Conservation (phyloP, 2,797 vertebrate species). For the Peromyscus eremicus region DNA sequence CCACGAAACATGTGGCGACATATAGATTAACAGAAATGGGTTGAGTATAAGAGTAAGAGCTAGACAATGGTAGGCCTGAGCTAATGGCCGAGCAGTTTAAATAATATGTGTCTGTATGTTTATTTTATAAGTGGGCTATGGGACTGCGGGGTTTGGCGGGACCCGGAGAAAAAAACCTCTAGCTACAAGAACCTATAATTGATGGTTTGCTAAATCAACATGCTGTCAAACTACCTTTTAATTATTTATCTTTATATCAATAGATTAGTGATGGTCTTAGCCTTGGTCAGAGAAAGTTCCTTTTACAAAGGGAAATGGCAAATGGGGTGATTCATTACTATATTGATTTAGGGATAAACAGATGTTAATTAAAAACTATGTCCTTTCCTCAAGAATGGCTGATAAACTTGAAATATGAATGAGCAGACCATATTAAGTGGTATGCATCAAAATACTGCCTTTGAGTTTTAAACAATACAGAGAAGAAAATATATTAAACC, state of each 20-base stretch:
- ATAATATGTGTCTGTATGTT: too few relatives aligned
- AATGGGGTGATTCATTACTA: not conserved
- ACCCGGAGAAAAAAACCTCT: too few relatives aligned
- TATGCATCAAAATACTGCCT: not conserved
- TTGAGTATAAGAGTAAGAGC: too few relatives aligned
- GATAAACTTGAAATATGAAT: not conserved
- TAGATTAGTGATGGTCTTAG: not conserved
- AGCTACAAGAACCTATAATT: not conserved
- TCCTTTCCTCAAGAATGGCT: not conserved
- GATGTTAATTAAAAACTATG: not conserved
- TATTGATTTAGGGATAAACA: not conserved
- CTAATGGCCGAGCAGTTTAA: too few relatives aligned
- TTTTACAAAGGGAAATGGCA: not conserved
- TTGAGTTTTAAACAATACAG: not conserved
- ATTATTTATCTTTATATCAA: not conserved
- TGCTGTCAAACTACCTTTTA: not conserved
- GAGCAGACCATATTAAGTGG: not conserved
- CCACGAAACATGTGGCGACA: too few relatives aligned
- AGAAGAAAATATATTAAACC: not conserved
- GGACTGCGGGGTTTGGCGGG: too few relatives aligned
- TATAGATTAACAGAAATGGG: too few relatives aligned
- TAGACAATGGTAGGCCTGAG: too few relatives aligned
- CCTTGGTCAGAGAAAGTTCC: not conserved
- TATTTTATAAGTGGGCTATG: too few relatives aligned
- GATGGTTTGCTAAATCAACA: not conserved